A percentile compares a stretch with the other conserved stretches of the same genome.
Conservation (phyloP, 2,797 vertebrate species). For the Sebastes trivittatus region DNA sequence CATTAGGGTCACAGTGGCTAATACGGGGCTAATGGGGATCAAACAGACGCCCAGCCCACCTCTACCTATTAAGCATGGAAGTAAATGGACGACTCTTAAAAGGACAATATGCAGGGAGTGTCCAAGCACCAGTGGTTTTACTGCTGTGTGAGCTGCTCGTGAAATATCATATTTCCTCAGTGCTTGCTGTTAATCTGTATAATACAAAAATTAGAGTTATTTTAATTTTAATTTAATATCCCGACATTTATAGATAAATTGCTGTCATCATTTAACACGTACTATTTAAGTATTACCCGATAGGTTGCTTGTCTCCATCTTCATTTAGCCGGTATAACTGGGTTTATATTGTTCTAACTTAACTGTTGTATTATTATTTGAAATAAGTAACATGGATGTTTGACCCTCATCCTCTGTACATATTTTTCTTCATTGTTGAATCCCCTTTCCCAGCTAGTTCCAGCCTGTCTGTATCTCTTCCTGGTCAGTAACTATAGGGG, state of each 20-base stretch:
- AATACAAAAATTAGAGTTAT: not conserved
- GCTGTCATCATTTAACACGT: not conserved
- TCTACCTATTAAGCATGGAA: slow-evolving; percentile 68
- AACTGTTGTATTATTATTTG: not conserved
- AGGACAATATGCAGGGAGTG: slow-evolving; percentile 56
- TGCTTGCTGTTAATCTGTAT: slow-evolving; percentile 15
- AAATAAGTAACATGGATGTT: not conserved
- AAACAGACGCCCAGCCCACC: slow-evolving; percentile 71
- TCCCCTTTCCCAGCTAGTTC: slow-evolving; percentile 11
- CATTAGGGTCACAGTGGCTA: slow-evolving; percentile 82
- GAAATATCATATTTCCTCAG: slow-evolving; percentile 28
- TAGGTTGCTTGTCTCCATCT: not conserved
- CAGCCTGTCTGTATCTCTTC: slow-evolving; percentile 49
- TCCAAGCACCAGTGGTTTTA: slow-evolving; percentile 52
- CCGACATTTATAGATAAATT: not conserved
- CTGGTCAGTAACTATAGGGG: slow-evolving; percentile 67
- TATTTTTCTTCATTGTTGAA: not conserved
- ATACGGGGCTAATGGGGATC: slow-evolving; percentile 81
- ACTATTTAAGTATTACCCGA: not conserved
- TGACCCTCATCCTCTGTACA: not conserved
- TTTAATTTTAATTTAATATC: slow-evolving; percentile 16
- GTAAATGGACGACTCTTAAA: slow-evolving; percentile 63
- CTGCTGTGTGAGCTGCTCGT: slow-evolving; percentile 18
- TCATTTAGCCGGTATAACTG: not conserved
- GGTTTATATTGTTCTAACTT: not conserved